phyloP scores from a whole-genome alignment of 1,140 invertebrate species.

The Aphis gossypii region DNA sequence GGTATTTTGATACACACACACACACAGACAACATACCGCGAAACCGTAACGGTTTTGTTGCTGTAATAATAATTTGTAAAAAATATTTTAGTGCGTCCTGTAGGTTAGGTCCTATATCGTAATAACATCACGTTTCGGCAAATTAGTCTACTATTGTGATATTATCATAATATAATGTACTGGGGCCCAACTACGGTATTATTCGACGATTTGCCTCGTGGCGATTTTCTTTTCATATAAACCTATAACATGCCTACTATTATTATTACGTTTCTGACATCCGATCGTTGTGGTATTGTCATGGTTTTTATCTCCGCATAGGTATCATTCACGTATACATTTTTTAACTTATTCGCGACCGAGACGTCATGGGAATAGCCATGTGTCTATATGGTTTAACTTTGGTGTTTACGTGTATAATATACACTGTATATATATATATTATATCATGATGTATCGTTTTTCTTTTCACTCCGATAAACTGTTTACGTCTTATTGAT shows the following conservation, averaged over 20 bases:
- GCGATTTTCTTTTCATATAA: too few species aligned
- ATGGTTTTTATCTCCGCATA: not conserved
- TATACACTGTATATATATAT: not conserved
- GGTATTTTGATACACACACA: not conserved
- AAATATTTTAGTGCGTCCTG: not conserved
- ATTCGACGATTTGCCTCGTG: not conserved
- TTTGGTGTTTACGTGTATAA: too few species aligned
- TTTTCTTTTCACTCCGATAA: too few species aligned
- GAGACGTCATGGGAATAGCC: not conserved
- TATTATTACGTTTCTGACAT: not conserved
- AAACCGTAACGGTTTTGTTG: slow-evolving; percentile 19
- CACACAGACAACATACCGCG: not conserved
- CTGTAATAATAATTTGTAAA: slow-evolving; percentile 12
- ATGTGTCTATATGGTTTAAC: too few species aligned
- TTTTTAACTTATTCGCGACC: not conserved
- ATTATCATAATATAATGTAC: not conserved
- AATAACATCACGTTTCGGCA: not conserved
- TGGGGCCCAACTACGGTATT: not conserved
- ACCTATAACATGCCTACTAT: not conserved
- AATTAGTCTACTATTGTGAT: slow-evolving; percentile 5
- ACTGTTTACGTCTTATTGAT: too few species aligned
- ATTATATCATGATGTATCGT: too few species aligned
- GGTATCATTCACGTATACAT: too few species aligned
- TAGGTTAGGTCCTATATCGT: not conserved
- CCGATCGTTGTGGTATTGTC: not conserved